Evolutionary conservation across 1,140 invertebrate genomes (phyloP), one percentile per base, ranked within the genome.

Genomic region (Scaptomyza pallida): DNA sequence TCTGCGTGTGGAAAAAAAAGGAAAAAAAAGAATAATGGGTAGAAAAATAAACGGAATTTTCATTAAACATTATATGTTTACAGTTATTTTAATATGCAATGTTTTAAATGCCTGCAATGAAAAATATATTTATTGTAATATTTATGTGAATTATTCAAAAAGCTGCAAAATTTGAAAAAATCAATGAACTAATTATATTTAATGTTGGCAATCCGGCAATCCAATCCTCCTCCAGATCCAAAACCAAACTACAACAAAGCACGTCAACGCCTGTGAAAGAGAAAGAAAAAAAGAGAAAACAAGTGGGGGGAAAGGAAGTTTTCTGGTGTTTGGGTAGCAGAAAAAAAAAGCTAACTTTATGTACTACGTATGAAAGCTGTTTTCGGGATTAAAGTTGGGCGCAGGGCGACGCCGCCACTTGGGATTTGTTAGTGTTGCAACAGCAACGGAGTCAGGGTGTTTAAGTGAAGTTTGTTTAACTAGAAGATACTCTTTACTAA

Each of bases 231-330:
- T 72, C 59, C 51, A 64, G 54, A 44, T 73, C 77, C 82, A 81
- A 86, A 73, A 77, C 81, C 81, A 85, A 86, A 86, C 81, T 81
- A 81, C 82, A 85, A 77, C 81, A 76, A 80, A 67, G 48, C 55
- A 62, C 47, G 67, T 23, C 50, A 81, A 56, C 71, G 74, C 70
- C 82, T 86, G 81, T 5, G 50, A 80, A 75, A 54, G 59, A 86
- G 33, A 72, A 16, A 17, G 33, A 35, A 16, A 17, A 26, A 35
- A 16, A 76, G 50, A 72, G 23, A 41, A 21, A 21, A 23, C 21
- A 26, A 4, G 23, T 26, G 23, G 55, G 63, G 12, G 52, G 47
- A 62, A 63, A 33, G n/a, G n/a, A n/a, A n/a, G n/a, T n/a, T n/a
- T n/a, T n/a, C n/a, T n/a, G n/a, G n/a, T n/a, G n/a, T n/a, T n/a